Conservation (phyloP, 2,113 vertebrate genomes). For the Nansenia antarctica region DNA sequence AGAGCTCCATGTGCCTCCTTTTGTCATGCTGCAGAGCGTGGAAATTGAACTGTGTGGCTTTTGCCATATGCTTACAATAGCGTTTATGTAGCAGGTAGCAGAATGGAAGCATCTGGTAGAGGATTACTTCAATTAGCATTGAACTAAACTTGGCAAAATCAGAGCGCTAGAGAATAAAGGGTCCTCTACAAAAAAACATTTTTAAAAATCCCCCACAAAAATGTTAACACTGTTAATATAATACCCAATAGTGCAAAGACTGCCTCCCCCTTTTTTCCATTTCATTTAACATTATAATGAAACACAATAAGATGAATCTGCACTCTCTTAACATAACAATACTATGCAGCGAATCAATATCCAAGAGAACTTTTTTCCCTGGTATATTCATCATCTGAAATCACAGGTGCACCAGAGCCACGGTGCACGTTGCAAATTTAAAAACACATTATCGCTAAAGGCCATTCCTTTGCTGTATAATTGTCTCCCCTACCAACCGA, state of each 20-base stretch:
- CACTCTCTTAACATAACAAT: conserved; percentile 31
- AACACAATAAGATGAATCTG: conserved; percentile 6
- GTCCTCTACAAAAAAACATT: too few relatives aligned
- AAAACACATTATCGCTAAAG: conserved; percentile 69
- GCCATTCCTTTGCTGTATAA: conserved; percentile 71
- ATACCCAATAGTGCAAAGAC: not conserved
- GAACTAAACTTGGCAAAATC: conserved; percentile 33
- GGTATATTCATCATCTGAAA: conserved; percentile 59
- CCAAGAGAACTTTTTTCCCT: conserved; percentile 45
- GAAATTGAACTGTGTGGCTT: conserved; percentile 23
- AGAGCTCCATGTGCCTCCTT: conserved; percentile 1
- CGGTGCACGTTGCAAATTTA: conserved; percentile 58
- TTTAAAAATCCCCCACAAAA: conserved; percentile 9
- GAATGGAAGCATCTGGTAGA: conserved; percentile 42
- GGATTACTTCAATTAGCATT: conserved; percentile 50
- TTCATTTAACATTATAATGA: conserved; percentile 37
- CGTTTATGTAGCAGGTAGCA: conserved; percentile 32
- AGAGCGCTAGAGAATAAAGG: not conserved
- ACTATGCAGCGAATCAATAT: conserved; percentile 56
- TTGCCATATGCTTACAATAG: conserved; percentile 29
- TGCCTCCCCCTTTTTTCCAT: conserved; percentile 10
- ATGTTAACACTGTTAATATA: conserved; percentile 3
- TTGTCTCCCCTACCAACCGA: conserved; percentile 62
- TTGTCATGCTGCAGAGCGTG: conserved; percentile 17
- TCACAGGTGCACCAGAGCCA: conserved; percentile 61